Evolutionary conservation across 2,888 invertebrate genomes (phyloP), one percentile per base, ranked within the genome.

Genomic region (Choristoneura rosaceana): DNA sequence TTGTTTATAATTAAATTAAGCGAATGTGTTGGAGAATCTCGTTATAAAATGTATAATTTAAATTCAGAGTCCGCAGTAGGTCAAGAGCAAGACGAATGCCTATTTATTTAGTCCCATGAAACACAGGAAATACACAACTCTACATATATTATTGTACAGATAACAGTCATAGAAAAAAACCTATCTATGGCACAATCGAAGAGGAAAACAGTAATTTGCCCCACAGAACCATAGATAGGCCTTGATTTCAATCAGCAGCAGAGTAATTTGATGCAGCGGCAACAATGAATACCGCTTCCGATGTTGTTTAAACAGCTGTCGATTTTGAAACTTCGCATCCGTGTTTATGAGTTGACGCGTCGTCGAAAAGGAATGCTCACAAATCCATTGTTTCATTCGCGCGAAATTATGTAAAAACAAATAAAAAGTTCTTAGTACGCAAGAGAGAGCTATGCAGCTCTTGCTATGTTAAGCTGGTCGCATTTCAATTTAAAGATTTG

Each of bases 271-370:
- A 88, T 82, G 83, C 85, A 82, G 78, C 71, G 77, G 79, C 83
- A 87, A 89, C 88, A 87, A 85, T 85, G 84, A 83, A 87, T 84
- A 83, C 80, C 80, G 82, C 79, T 86, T 86, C 85, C 84, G 80
- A 87, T 86, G 81, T 85, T 86, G 79, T 86, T 83, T 84, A 83
- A 85, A 87, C 88, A 88, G 84, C 84, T 87, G 87, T 78, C 74
- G 75, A 80, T 84, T 81, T 84, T 78, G 78, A 83, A 84, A 82
- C 81, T 76, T 74, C 75, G 79, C 77, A 80, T 79, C 76, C 76
- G 79, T 78, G 77, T 81, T 62, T 63, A 60, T 60, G 52, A 63
- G 71, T 59, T 43, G 68, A 64, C 59, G 58, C 47, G 68, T 63
- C 47, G 68, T 63, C 64, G 68, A 70, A 69, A 71, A 59, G 75